Evolutionary conservation across 1,140 invertebrate genomes (phyloP), one percentile per base, ranked within the genome.

Genomic region (Lamellibrachia luymesi): DNA sequence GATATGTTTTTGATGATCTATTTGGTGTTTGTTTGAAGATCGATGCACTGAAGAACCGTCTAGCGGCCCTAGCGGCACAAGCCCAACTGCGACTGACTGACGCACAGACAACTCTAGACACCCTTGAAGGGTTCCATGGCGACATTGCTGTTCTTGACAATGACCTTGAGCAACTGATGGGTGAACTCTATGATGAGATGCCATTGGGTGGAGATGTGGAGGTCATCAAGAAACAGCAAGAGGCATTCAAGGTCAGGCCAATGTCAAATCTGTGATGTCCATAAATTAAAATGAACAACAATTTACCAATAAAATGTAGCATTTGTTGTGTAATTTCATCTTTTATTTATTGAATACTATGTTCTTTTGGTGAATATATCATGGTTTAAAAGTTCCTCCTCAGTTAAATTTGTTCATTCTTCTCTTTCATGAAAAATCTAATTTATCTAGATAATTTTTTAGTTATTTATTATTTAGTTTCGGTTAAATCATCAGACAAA

Each of bases 151-250:
- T 90, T 25, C 93, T 95, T 50, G 93, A 96, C 97, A 98, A 98
- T 56, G 98, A 98, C 93, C 97, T 99, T 10, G 97, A 97, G 93
- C 97, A 98, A 94, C 97, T 98, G 7, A 95, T 97, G 93, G 97
- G 98, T 97, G 38, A 97, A 97, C 94, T 97, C 94, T 93, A 94
- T 99, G 94, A 93, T 1, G 38, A 92, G 51, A 98, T 98, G 95
- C 97, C 98, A 0, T 98, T 99, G 2, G 98, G 98, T 51, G 98
- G 98, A 0, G 98, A 99, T 95, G 98, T 99, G 7, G 98, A 98
- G 90, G 97, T 97, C 50, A 99, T 99, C 94, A 97, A 98, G 90
- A 97, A 97, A 2, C 98, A 99, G 94, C 98, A 99, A 96, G 98
- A 98, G 94, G 98, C 99, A 96, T 98, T 99, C 95, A 97, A 98